Evolutionary conservation across 2,888 invertebrate species (phyloP), one percentile per base, ranked within the genome.

Genomic region (Conchocele bisecta): DNA sequence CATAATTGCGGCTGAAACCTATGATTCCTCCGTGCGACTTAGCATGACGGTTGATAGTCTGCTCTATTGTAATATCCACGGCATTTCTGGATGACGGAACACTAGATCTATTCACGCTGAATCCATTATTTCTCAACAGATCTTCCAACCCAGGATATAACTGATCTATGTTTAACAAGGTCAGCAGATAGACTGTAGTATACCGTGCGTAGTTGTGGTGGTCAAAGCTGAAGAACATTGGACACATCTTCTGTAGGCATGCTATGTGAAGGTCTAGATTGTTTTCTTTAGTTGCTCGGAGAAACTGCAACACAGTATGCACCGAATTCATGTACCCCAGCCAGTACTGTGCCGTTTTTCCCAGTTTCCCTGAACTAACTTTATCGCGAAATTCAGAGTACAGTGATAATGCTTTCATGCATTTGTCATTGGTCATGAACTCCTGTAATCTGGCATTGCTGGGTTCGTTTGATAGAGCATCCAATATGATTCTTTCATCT

Each of bases 31-130:
- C 61, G 3, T 54, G 44, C 13, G 53, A 63, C 24, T 54, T 61
- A 13, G 54, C 68, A 44, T 68, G 51, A 13, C 42, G 51, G 31
- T 63, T 68, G 56, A 68, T 68, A 28, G 61, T 63, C 41, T 68
- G 68, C 28, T 56, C 56, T 3, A 63, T 61, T 26, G 67, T 61
- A 2, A 48, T 26, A 31, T 48, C 48, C 15, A 48, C 48, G 31
- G 6, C 48, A 48, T 48, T 48, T 48, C 48, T 26, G 15, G 48
- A 48, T 15, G 15, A 17, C 5, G 44, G 9, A 3, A 17, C n/a
- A 44, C 3, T 3, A 4, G 44, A 48, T 1, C 48, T 13, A 1
- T n/a, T n/a, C 15, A 48, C 67, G 42, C 67, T 72, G 66, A 72
- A 57, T 15, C 61, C 61, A 54, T 42, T 41, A n/a, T 35, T 35